phyloP scores from a whole-genome alignment of 2,113 vertebrate genomes.

The Monarcha castaneiventris region DNA sequence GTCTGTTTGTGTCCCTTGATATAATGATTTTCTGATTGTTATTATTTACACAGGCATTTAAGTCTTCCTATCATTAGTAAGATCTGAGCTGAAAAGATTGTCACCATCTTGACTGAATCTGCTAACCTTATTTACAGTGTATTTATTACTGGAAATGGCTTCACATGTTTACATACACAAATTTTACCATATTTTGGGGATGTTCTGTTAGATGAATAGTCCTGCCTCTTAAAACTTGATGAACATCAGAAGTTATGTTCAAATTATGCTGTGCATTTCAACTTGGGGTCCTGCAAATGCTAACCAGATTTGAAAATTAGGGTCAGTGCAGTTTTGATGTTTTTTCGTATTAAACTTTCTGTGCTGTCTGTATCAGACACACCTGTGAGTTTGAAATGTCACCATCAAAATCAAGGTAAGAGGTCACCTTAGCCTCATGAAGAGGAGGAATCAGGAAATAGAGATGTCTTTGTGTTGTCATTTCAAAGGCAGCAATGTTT shows the following conservation, averaged over 20 bases:
- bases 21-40: neutral
- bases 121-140: neutral
- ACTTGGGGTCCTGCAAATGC: neutral
- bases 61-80: neutral
- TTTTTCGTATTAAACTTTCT: neutral
- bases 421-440: neutral
- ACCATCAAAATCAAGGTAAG: neutral
- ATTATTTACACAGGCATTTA: neutral
- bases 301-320: neutral
- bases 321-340: neutral
- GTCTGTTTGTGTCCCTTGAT: neutral
- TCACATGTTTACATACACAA: rapidly evolving
- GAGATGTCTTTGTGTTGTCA: neutral
- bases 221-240: neutral
- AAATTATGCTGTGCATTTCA: neutral
- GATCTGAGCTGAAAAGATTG: neutral
- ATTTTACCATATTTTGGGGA: neutral
- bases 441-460: neutral
- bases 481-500: neutral
- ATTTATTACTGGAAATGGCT: neutral
- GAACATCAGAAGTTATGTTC: neutral
- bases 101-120: neutral
- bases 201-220: neutral
- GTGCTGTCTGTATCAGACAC: neutral
- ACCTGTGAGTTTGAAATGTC: neutral